Evolutionary conservation across 2,113 vertebrate genomes (phyloP).

Genomic region (Rhegmatorhina hoffmannsi): DNA sequence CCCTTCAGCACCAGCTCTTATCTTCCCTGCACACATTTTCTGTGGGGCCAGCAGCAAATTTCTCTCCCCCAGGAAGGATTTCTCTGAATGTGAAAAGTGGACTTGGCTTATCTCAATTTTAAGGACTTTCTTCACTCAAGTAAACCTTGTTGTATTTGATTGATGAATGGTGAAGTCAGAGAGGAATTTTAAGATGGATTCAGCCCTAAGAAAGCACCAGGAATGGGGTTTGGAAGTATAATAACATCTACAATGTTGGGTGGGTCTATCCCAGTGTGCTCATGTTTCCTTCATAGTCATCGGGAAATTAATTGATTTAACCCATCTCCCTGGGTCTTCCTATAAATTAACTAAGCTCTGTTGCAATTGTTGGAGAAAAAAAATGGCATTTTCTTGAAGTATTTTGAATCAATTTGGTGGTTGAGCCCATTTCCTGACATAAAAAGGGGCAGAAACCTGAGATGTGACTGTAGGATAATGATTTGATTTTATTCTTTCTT

Average conservation of each 20-base stretch:
- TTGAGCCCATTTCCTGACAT: rapidly evolving
- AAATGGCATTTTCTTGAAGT: neutral
- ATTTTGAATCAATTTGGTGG: neutral
- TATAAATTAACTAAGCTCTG: neutral
- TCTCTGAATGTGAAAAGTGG: rapidly evolving
- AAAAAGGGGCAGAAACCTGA: neutral
- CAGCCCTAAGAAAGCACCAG: rapidly evolving
- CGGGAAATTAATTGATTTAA: neutral
- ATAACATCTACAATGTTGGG: neutral
- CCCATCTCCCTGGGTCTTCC: neutral
- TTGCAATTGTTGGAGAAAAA: neutral
- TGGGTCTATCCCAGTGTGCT: neutral
- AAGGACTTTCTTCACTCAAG: neutral
- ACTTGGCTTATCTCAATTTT: neutral
- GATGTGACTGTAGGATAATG: no score
- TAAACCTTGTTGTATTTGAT: neutral
- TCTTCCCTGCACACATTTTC: neutral
- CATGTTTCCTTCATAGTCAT: neutral
- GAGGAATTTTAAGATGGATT: neutral
- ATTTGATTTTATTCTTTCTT: neutral
- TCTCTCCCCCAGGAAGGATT: neutral
- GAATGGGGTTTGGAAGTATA: neutral
- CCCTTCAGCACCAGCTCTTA: neutral
- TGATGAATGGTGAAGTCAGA: neutral
- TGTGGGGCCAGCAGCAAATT: neutral